phyloP scores from a whole-genome alignment of 2,888 invertebrate species.

The Trypoxylon attenuatum region DNA sequence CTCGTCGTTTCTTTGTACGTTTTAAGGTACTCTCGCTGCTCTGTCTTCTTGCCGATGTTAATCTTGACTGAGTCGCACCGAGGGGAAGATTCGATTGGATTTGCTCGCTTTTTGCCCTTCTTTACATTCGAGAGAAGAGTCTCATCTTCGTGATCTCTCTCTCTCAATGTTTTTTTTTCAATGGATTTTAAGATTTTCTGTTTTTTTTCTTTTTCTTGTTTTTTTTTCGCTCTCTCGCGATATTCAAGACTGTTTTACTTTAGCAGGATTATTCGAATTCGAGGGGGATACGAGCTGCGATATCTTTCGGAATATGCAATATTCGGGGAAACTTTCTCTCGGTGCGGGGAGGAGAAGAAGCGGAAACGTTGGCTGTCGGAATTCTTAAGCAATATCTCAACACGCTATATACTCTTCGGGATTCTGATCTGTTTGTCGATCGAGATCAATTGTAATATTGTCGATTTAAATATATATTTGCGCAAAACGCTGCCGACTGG shows the following conservation, averaged over 20 bases:
- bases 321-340: constrained; percentile 1
- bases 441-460: constrained; percentile 8
- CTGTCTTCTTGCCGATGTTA: constrained; percentile 40
- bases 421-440: constrained; percentile 5
- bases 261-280: background rate
- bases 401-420: constrained; percentile 2
- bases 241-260: background rate
- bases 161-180: too few species aligned
- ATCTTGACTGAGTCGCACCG: constrained; percentile 12
- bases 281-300: background rate
- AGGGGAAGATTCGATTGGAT: background rate
- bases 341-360: background rate
- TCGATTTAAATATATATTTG: constrained; percentile 12
- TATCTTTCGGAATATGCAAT: background rate
- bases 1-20: constrained; percentile 33
- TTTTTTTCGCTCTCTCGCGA: background rate
- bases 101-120: background rate
- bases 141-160: too few species aligned
- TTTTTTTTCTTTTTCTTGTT: constrained; percentile 4
- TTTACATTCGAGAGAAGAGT: too few species aligned
- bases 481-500: constrained; percentile 3
- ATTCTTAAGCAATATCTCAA: constrained; percentile 5
- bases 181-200: background rate
- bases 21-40: constrained; percentile 28
- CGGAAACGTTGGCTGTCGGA: constrained; percentile 10